phyloP scores from a whole-genome alignment of 1,140 invertebrate species.

The Dryas iulia region DNA sequence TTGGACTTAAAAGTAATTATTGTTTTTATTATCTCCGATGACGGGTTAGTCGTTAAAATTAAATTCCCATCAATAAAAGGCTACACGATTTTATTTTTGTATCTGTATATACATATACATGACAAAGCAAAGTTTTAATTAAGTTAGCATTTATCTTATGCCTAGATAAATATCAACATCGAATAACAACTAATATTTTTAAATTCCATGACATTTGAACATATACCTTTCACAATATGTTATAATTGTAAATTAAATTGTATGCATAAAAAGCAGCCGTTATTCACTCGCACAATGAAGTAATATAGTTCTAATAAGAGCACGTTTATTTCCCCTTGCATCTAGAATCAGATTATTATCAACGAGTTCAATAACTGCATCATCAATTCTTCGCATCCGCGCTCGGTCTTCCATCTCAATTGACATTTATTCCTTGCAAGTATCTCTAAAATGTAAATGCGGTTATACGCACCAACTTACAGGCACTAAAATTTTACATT shows the following conservation, averaged over 20 bases:
- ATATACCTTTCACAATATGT: background rate
- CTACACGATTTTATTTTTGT: background rate
- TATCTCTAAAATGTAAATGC: constrained; percentile 77
- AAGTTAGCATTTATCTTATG: background rate
- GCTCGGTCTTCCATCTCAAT: constrained; percentile 72
- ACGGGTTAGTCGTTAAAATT: too few species aligned
- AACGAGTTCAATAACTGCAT: constrained; percentile 74
- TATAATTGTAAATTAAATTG: constrained; percentile 8
- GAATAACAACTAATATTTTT: background rate
- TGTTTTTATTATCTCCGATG: background rate
- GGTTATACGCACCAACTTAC: constrained; percentile 69
- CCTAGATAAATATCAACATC: background rate
- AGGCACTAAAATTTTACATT: constrained; percentile 29
- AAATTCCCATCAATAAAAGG: too few species aligned
- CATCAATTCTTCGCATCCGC: constrained; percentile 69
- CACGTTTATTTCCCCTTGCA: constrained; percentile 43
- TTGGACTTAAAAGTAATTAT: constrained; percentile 12
- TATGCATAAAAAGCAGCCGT: constrained; percentile 12
- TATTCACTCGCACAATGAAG: constrained; percentile 27
- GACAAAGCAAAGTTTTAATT: background rate
- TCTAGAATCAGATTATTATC: constrained; percentile 64
- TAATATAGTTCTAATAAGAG: constrained; percentile 37
- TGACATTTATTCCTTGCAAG: constrained; percentile 76
- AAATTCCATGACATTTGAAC: background rate
- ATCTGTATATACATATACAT: background rate